These are phyloP conservation scores for Perca schrenkii DNA, from an alignment of 2,113 vertebrate species.

Conservation along the genomic window DNA sequence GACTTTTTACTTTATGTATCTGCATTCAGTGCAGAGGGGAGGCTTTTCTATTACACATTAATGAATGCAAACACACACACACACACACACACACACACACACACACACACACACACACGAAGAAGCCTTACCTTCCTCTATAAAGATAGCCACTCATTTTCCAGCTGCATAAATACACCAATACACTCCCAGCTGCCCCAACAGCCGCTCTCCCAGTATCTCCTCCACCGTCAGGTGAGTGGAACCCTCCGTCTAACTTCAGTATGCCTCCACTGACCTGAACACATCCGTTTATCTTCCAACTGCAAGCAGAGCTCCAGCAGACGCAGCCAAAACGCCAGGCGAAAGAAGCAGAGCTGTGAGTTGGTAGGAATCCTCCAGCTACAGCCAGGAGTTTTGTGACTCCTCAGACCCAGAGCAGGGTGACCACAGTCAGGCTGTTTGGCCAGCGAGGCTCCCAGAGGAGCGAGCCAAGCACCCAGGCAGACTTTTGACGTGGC, in stretches of 20 bases:
- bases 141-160: constrained; percentile 84
- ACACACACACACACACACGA: constrained; percentile 3
- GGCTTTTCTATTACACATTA: constrained; percentile 19
- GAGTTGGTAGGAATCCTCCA: constrained; percentile 6
- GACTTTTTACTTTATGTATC: background rate
- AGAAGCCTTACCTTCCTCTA: constrained; percentile 80
- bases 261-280: background rate
- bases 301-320: constrained; percentile 3
- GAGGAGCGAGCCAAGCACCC: constrained; percentile 64
- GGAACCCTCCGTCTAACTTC: background rate
- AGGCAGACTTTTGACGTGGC: constrained; percentile 80
- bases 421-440: constrained; percentile 62
- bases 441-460: constrained; percentile 46
- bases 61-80: constrained; percentile 11
- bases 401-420: constrained; percentile 36
- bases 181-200: constrained; percentile 17
- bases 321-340: background rate
- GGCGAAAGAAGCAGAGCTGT: background rate
- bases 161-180: background rate
- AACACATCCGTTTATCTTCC: constrained; percentile 22
- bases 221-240: constrained; percentile 37
- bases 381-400: background rate
- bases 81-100: constrained; percentile 14
- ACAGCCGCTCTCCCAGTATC: constrained; percentile 4
- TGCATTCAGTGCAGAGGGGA: background rate